These are phyloP conservation scores for Brachystomella parvula DNA, from an alignment of 1,140 invertebrate species.

Conservation along the genomic window DNA sequence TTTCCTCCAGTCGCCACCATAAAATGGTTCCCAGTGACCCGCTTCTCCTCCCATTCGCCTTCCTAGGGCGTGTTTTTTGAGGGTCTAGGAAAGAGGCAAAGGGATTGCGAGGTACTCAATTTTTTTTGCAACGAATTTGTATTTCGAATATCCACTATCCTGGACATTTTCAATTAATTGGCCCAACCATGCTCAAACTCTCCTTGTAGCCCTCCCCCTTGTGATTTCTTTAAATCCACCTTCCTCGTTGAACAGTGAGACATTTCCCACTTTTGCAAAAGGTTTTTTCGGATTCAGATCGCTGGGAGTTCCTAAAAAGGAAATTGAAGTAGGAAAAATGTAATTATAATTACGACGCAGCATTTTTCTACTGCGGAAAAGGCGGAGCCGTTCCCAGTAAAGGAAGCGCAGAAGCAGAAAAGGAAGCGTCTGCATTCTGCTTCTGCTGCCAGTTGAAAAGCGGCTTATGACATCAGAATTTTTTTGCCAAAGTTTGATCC, in stretches of 20 bases:
- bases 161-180: constrained; percentile 43
- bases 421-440: too few species aligned
- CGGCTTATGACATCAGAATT: too few species aligned
- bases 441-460: too few species aligned
- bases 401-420: too few species aligned
- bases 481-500: too few species aligned
- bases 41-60: constrained; percentile 53
- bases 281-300: constrained; percentile 98
- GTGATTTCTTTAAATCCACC: constrained; percentile 52
- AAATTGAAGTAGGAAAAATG: too few species aligned
- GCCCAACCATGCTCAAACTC: constrained; percentile 1
- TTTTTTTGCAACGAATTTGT: constrained; percentile 50
- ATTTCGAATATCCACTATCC: constrained; percentile 55
- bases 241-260: constrained; percentile 82
- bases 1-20: constrained; percentile 51
- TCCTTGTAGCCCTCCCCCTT: not conserved
- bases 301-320: constrained; percentile 85
- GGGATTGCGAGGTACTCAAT: constrained; percentile 59
- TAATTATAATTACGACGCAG: too few species aligned
- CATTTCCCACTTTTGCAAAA: constrained; percentile 97
- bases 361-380: too few species aligned
- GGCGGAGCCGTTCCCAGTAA: too few species aligned
- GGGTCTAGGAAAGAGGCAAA: constrained; percentile 52
- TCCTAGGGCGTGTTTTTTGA: constrained; percentile 45
- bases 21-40: constrained; percentile 52